Conservation (phyloP, 2,888 invertebrate species). For the Scaptomyza caliginosa region DNA sequence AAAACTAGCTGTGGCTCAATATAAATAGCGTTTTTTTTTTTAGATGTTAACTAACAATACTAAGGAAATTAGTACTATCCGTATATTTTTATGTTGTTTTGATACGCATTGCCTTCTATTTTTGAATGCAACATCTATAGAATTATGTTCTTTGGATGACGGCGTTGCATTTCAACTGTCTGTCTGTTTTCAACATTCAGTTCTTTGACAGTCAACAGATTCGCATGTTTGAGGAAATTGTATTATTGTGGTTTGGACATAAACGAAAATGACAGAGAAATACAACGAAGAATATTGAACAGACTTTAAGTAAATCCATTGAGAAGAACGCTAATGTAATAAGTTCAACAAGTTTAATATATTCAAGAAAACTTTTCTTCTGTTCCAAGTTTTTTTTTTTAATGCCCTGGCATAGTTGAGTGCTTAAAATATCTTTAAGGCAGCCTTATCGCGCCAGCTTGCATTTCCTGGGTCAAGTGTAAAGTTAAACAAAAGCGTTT, state of each 20-base stretch:
- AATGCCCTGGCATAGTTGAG: not conserved
- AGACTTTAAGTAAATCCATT: not conserved
- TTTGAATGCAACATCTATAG: not conserved
- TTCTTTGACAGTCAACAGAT: constrained; percentile 8
- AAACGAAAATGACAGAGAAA: not conserved
- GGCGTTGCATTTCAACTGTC: constrained; percentile 24
- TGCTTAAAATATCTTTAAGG: not conserved
- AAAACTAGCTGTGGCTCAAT: too few species aligned
- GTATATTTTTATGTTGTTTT: not conserved
- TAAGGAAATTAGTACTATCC: too few species aligned
- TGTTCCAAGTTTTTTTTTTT: not conserved
- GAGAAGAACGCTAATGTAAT: not conserved
- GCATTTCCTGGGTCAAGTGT: constrained; percentile 61
- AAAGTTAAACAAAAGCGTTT: constrained; percentile 64
- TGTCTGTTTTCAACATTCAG: constrained; percentile 7
- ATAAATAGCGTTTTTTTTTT: too few species aligned
- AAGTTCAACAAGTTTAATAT: not conserved
- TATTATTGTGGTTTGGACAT: not conserved
- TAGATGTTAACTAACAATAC: too few species aligned
- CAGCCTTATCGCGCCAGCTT: constrained; percentile 21
- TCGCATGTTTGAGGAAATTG: constrained; percentile 11
- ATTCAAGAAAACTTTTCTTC: not conserved
- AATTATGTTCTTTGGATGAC: not conserved
- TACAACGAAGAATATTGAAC: not conserved
- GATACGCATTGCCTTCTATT: not conserved